Conservation (phyloP, 2,113 vertebrate species). For the human (Homo sapiens) region DNA sequence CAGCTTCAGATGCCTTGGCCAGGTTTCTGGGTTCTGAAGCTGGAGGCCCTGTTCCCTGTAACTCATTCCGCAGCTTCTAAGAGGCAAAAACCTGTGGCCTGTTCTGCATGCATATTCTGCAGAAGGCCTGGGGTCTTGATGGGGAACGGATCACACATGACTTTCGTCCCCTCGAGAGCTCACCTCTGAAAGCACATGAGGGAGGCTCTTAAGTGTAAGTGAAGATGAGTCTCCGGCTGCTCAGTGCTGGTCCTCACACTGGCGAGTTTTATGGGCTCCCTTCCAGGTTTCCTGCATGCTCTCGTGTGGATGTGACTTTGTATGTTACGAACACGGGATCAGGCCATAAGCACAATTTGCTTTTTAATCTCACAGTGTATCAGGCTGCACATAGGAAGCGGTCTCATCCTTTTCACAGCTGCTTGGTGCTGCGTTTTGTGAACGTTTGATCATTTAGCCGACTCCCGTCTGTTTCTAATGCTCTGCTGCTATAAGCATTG, state of each 20-base stretch:
- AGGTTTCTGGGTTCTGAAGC: neutral
- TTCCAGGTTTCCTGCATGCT: neutral
- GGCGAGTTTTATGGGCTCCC: neutral
- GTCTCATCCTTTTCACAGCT: neutral
- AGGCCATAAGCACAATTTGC: no score
- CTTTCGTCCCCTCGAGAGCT: no score
- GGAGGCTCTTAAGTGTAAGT: neutral
- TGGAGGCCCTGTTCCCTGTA: no score
- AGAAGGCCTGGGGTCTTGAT: neutral
- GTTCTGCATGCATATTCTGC: accelerated
- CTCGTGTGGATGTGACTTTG: neutral
- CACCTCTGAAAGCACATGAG: neutral
- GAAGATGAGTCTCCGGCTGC: neutral
- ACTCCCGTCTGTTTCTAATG: no score
- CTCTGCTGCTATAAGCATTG: neutral
- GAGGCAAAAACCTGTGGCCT: neutral
- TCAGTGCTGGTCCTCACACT: neutral
- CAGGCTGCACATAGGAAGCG: neutral
- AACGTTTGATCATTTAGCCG: neutral
- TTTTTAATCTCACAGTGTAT: neutral
- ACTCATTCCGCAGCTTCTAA: accelerated
- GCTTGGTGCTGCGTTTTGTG: accelerated
- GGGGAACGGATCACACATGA: neutral
- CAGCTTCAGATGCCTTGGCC: accelerated
- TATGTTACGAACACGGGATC: neutral